These are phyloP conservation scores for Sminthurides aquaticus DNA, from an alignment of 2,888 invertebrate species.

Conservation along the genomic window DNA sequence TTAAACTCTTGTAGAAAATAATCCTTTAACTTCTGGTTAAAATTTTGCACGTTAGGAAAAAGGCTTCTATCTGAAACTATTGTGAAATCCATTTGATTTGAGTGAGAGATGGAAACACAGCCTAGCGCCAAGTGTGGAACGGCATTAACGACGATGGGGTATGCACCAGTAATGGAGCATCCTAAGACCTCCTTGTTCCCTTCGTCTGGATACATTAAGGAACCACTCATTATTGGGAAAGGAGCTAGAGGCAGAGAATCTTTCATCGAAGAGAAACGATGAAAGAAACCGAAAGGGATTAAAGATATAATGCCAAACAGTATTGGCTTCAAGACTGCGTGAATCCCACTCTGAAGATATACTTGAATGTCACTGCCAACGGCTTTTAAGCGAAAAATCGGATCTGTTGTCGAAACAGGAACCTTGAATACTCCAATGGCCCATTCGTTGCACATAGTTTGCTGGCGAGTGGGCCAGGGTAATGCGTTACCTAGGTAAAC, in stretches of 20 bases:
- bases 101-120: conserved; percentile 7
- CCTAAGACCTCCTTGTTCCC: not conserved
- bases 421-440: conserved; percentile 15
- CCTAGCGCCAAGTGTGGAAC: conserved; percentile 13
- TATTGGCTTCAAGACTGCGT: conserved; percentile 5
- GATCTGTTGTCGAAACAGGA: not conserved
- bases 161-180: not conserved
- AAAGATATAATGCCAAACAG: conserved; percentile 3
- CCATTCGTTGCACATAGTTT: conserved; percentile 17
- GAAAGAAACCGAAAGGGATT: conserved; percentile 1
- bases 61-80: conserved; percentile 7
- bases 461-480: conserved; percentile 4
- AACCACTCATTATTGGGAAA: conserved; percentile 12
- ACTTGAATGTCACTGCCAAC: conserved; percentile 1
- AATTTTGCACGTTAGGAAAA: not conserved
- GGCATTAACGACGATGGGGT: conserved; percentile 10
- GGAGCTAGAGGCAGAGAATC: conserved; percentile 1
- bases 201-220: not conserved
- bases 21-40: conserved; percentile 1
- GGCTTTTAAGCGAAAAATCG: not conserved
- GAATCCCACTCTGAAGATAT: not conserved
- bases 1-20: conserved; percentile 11
- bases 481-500: conserved; percentile 14
- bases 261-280: not conserved
- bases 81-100: conserved; percentile 3